Base-by-base conservation (phyloP, 2,797 vertebrate species). In the Neopelma chrysocephalum region DNA sequence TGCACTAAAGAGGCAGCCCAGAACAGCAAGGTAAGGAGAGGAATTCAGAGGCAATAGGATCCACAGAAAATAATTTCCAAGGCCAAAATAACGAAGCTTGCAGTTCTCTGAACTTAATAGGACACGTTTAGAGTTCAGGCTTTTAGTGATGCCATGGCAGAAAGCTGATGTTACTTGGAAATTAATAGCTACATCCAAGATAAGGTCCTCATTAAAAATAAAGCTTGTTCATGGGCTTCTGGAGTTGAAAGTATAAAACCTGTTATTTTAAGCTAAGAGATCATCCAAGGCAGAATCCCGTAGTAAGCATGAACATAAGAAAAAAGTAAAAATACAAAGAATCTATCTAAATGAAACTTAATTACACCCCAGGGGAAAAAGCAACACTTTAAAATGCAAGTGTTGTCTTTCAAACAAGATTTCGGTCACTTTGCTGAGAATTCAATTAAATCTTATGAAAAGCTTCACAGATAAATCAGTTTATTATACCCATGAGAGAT, bases 361-460 rank as follows among this genome's bases (percentile, higher is more conserved):
- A 94, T 80, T 84, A 68, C 12, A 93, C 16, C 69, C 36, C 27
- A 68, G 3, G 58, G 69, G 42, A 21, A 61, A 88, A 85, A 71
- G 22, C 54, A 57, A 36, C 42, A 48, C 61, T 94, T 89, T 65
- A 62, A 95, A 83, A 90, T 51, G 38, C 51, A 93, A 89, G 27
- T 62, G 51, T 76, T 78, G 25, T 58, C 65, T 81, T 94, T 87
- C 72, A 91, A 87, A 73, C 15, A 78, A 96, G 71, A 79, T 66
- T 86, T 89, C 48, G 29, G 20, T 60, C 9, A 2, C 54, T 89
- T 62, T 45, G 31, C 43, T 58, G 9, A 85, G 18, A 85, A 87
- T 57, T 89, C 61, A 80, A 92, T 95, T 96, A 93, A 83, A 91
- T 75, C 17, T 81, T 71, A 61, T 20, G 3, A 82, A 95, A 86